phyloP scores from a whole-genome alignment of 1,140 invertebrate genomes.

The Drosophila leontia region DNA sequence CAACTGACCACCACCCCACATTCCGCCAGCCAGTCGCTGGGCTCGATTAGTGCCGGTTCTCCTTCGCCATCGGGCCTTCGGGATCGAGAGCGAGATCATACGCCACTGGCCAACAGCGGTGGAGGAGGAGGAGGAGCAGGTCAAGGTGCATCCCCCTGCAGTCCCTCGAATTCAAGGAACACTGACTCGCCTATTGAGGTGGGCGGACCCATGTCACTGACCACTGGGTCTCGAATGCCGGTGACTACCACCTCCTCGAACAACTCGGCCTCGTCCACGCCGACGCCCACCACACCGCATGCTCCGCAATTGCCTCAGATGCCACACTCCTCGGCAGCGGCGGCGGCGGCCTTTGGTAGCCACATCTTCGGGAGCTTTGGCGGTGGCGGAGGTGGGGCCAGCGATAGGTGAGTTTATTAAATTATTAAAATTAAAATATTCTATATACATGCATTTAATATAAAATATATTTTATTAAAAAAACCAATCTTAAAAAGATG shows the following conservation, averaged over 20 bases:
- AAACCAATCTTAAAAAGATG: no score
- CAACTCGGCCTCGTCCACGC: conserved; percentile 71
- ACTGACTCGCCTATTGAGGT: conserved; percentile 85
- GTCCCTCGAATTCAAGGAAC: conserved; percentile 77
- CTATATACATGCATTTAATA: no score
- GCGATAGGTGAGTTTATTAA: conserved; percentile 64
- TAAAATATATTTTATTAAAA: no score
- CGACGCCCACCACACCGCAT: conserved; percentile 69
- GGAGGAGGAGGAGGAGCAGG: not conserved
- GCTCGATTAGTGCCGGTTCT: conserved; percentile 83
- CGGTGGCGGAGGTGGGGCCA: conserved; percentile 50
- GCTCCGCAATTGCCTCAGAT: conserved; percentile 63
- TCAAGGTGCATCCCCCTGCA: conserved; percentile 33
- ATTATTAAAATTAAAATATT: not conserved
- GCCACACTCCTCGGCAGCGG: conserved; percentile 62
- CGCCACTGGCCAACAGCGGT: conserved; percentile 49
- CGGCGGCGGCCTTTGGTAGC: conserved; percentile 73
- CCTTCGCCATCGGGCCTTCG: conserved; percentile 76
- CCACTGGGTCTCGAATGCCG: conserved; percentile 64
- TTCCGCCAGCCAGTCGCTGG: conserved; percentile 81
- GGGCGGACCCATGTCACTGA: conserved; percentile 83
- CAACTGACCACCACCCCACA: conserved; percentile 76
- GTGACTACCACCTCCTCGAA: conserved; percentile 59
- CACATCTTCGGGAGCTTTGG: conserved; percentile 81
- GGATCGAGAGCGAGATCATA: conserved; percentile 71